A percentile compares a stretch with the other conserved stretches of the same genome.
These are phyloP conservation scores for Trachelus stipa DNA, from an alignment of 2,888 invertebrate species.

Conservation along the genomic window DNA sequence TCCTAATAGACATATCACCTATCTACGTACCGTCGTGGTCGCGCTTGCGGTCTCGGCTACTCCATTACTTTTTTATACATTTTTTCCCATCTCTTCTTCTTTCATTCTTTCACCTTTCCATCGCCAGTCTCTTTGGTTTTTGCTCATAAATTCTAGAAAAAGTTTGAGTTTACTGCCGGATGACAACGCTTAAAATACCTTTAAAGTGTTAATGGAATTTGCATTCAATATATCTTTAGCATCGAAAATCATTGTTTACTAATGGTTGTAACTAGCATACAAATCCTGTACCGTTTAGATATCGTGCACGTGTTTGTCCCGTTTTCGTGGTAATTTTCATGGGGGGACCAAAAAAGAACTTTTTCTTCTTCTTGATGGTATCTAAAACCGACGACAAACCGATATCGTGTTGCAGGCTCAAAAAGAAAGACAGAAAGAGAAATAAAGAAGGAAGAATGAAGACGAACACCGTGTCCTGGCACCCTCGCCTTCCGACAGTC, in stretches of 20 bases:
- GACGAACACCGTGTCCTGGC: no score
- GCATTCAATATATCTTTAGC: no score
- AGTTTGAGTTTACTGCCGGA: no score
- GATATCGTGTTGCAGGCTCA: constrained; percentile 25
- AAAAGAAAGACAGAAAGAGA: constrained; percentile 11
- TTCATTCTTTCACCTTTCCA: not conserved
- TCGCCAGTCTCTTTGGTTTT: not conserved
- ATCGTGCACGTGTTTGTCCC: constrained; percentile 12
- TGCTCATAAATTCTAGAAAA: no score
- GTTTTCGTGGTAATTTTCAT: constrained; percentile 4
- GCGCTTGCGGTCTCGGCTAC: constrained; percentile 18
- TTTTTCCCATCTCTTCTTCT: constrained; percentile 14
- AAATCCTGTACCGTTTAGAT: no score
- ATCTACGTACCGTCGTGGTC: constrained; percentile 15
- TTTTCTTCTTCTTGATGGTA: constrained; percentile 16
- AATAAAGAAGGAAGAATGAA: no score
- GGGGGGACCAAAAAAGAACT: constrained; percentile 1
- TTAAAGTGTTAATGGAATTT: no score
- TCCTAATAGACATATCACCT: constrained; percentile 27
- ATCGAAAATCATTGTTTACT: no score
- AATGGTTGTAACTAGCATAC: no score
- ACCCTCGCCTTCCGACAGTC: constrained; percentile 44
- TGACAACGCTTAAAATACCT: no score
- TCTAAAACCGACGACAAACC: constrained; percentile 20
- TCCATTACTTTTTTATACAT: constrained; percentile 9